Conservation (phyloP, 2,888 invertebrate species). For the Ophion ellenae region DNA sequence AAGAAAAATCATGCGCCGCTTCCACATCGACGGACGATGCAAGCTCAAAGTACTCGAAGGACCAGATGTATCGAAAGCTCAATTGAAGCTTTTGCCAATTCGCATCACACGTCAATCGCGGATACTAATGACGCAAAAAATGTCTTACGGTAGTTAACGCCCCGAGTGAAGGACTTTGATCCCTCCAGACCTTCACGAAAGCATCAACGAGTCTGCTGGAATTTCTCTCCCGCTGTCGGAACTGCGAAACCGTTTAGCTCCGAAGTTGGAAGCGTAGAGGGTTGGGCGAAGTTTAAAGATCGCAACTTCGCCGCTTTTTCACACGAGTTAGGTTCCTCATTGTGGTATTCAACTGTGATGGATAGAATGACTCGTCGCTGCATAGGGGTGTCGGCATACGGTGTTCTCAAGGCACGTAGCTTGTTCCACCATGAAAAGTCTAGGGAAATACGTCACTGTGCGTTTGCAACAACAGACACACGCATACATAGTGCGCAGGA, state of each 20-base stretch:
- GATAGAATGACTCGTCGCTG: background rate
- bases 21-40: background rate
- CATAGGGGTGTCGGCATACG: constrained; percentile 17
- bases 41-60: background rate
- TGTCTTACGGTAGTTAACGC: background rate
- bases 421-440: background rate
- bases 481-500: constrained; percentile 23
- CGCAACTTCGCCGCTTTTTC: constrained; percentile 41
- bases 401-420: background rate
- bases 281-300: constrained; percentile 52
- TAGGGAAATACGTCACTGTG: constrained; percentile 15
- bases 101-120: background rate
- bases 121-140: background rate
- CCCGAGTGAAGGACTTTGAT: background rate
- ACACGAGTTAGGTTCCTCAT: constrained; percentile 21
- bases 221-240: background rate
- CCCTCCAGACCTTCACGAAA: background rate
- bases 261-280: constrained; percentile 27
- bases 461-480: background rate
- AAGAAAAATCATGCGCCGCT: constrained; percentile 5
- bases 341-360: constrained; percentile 13
- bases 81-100: background rate
- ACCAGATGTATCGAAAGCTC: constrained; percentile 8
- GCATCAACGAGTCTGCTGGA: background rate
- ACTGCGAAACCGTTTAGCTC: constrained; percentile 16